These are phyloP conservation scores for Harpalus rufipes DNA, from an alignment of 2,888 invertebrate species.

Conservation along the genomic window DNA sequence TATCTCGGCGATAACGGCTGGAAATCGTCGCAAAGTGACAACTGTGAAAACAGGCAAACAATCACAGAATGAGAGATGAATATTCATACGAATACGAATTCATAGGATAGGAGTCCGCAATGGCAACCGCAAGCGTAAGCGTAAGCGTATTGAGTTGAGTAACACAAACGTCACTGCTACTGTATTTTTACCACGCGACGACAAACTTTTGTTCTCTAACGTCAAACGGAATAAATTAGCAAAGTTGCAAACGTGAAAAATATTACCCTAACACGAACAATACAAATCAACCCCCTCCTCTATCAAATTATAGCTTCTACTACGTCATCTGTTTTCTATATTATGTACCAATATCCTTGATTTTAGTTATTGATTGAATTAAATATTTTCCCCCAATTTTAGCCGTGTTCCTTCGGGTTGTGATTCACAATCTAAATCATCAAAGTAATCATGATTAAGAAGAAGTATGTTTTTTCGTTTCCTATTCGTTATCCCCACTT, in stretches of 20 bases:
- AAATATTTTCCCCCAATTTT: too few relatives aligned
- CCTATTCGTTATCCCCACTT: too few relatives aligned
- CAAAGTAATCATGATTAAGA: too few relatives aligned
- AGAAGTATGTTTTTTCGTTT: too few relatives aligned
- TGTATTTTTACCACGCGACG: slow-evolving; percentile 44
- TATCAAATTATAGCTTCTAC: too few relatives aligned
- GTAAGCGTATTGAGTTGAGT: not conserved
- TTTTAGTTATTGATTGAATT: too few relatives aligned
- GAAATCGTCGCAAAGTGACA: slow-evolving; percentile 28
- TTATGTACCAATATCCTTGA: too few relatives aligned
- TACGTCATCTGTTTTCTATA: too few relatives aligned
- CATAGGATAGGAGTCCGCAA: slow-evolving; percentile 3
- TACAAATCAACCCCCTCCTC: not conserved
- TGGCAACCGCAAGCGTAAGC: not conserved
- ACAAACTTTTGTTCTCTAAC: slow-evolving; percentile 47
- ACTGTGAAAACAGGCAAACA: slow-evolving; percentile 43
- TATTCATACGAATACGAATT: slow-evolving; percentile 49
- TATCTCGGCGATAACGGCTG: slow-evolving; percentile 13
- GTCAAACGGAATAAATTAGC: slow-evolving; percentile 56
- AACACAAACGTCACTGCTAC: slow-evolving; percentile 15
- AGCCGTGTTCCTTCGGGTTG: too few relatives aligned
- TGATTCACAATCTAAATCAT: too few relatives aligned
- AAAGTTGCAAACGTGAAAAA: slow-evolving; percentile 46
- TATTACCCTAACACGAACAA: not conserved
- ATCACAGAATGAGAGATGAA: slow-evolving; percentile 51